Percentiles rank a stretch among this genome's conserved stretches.
Evolutionary conservation across 30 jellyfish, hydroid and myxozoan species (phyloP).

Genomic region (Aurelia sp.): DNA sequence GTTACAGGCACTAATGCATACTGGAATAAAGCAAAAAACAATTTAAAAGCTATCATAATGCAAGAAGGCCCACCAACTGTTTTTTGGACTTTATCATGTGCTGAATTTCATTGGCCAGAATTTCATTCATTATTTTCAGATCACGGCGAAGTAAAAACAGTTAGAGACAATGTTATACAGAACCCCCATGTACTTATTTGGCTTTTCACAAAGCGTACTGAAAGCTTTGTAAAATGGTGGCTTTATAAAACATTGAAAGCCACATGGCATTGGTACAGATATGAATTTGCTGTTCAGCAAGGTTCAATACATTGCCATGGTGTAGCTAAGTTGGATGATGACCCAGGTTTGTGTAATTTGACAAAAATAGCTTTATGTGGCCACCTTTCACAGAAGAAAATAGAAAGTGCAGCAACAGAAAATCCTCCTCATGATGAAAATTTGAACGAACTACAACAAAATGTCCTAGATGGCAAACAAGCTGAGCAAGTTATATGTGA

Average conservation of each 20-base stretch:
- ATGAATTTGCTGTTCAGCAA: conserved; percentile 12
- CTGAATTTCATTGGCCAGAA: not conserved
- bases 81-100: conserved; percentile 16
- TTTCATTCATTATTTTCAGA: not conserved
- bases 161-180: not conserved
- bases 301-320: conserved; percentile 36
- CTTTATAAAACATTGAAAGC: not conserved
- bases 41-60: conserved; percentile 10
- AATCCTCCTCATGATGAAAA: too few relatives aligned
- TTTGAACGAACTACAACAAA: too few relatives aligned
- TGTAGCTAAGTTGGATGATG: conserved; percentile 21
- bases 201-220: conserved; percentile 25
- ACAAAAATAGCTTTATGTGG: conserved; percentile 14
- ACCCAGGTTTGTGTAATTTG: conserved; percentile 39
- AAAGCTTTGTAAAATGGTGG: conserved; percentile 1
- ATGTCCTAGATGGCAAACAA: not conserved
- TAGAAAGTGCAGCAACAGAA: too few relatives aligned
- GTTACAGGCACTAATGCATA: conserved; percentile 33
- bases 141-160: not conserved
- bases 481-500: conserved; percentile 9
- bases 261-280: conserved; percentile 40
- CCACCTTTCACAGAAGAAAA: not conserved
- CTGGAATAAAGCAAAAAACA: conserved; percentile 19
- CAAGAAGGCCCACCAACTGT: conserved; percentile 34
- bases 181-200: conserved; percentile 31